Evolutionary conservation across 2,888 invertebrate genomes (phyloP).

Genomic region (Teleogryllus oceanicus): DNA sequence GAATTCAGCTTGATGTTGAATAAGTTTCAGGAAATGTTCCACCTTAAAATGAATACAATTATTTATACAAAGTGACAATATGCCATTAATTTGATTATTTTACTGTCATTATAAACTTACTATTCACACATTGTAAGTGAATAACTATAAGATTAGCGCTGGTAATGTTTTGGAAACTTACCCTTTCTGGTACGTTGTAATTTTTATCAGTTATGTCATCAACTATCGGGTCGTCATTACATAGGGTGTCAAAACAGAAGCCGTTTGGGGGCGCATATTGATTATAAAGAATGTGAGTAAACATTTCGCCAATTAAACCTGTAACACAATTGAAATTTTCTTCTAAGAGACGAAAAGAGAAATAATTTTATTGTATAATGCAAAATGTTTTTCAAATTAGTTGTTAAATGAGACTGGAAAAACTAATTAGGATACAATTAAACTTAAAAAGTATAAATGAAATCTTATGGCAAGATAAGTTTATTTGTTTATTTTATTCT

Average conservation of each 20-base stretch:
- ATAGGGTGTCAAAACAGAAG: constrained; percentile 57
- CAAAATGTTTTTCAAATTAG: too few species aligned
- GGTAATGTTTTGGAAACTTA: constrained; percentile 45
- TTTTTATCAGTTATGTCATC: constrained; percentile 59
- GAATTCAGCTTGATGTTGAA: constrained; percentile 44
- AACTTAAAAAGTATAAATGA: too few species aligned
- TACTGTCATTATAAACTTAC: neutral
- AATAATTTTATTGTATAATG: too few species aligned
- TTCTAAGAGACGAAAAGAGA: too few species aligned
- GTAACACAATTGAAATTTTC: too few species aligned
- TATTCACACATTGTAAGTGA: neutral
- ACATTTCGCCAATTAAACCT: constrained; percentile 42
- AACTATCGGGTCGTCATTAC: constrained; percentile 52
- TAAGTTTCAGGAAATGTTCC: constrained; percentile 42
- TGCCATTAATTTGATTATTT: neutral
- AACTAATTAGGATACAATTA: too few species aligned
- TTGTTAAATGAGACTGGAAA: too few species aligned
- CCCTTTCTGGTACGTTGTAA: constrained; percentile 75
- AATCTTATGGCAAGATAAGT: too few species aligned
- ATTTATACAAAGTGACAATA: neutral
- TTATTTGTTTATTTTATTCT: too few species aligned
- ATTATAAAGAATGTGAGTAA: constrained; percentile 54
- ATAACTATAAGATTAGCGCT: neutral
- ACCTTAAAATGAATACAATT: constrained; percentile 40
- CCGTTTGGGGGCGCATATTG: constrained; percentile 53